Evolutionary conservation across 2,888 invertebrate genomes (phyloP).

Genomic region (Malachius bipustulatus): DNA sequence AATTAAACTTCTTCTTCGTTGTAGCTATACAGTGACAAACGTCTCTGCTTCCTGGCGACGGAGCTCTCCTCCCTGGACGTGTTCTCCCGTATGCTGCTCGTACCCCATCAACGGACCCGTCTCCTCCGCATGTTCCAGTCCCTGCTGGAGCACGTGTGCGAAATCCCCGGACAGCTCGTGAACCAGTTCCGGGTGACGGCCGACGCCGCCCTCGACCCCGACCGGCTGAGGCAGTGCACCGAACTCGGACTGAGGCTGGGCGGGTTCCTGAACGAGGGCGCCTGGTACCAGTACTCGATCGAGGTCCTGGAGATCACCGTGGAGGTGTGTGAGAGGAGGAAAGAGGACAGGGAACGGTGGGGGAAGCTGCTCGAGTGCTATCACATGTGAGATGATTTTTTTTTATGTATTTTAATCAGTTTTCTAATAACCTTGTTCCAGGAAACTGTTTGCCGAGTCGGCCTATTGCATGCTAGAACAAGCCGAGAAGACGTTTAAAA

Average conservation of each 20-base stretch:
- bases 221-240: slow-evolving; percentile 20
- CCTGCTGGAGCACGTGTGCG: slow-evolving; percentile 31
- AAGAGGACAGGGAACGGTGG: slow-evolving; percentile 38
- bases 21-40: too few relatives aligned
- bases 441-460: slow-evolving; percentile 74
- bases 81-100: slow-evolving; percentile 57
- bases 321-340: slow-evolving; percentile 35
- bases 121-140: slow-evolving; percentile 65
- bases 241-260: slow-evolving; percentile 39
- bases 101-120: slow-evolving; percentile 52
- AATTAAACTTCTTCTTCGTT: too few relatives aligned
- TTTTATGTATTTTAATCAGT: slow-evolving; percentile 11
- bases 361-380: slow-evolving; percentile 70
- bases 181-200: slow-evolving; percentile 22
- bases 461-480: slow-evolving; percentile 68
- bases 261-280: slow-evolving; percentile 77
- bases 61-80: slow-evolving; percentile 60
- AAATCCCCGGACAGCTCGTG: slow-evolving; percentile 31
- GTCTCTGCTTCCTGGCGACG: slow-evolving; percentile 52
- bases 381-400: slow-evolving; percentile 75
- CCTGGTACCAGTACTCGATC: slow-evolving; percentile 73
- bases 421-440: slow-evolving; percentile 32
- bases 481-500: slow-evolving; percentile 59
- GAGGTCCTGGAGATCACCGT: slow-evolving; percentile 57
- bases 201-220: slow-evolving; percentile 5